Base-by-base conservation (phyloP, 2,113 vertebrate species). In the Pseudopipra pipra region DNA sequence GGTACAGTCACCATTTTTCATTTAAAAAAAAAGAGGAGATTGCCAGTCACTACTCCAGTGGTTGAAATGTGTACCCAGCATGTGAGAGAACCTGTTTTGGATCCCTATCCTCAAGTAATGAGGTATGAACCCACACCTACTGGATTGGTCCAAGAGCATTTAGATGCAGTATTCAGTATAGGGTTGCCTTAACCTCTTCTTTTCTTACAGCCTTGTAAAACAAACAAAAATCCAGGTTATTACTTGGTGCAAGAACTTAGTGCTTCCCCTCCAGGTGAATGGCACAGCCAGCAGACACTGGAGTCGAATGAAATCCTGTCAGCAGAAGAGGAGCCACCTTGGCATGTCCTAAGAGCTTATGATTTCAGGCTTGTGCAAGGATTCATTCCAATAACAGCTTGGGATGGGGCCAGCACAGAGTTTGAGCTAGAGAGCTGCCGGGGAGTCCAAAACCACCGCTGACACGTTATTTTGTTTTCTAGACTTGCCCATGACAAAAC, bases 241-340 rank as follows among this genome's bases (percentile, higher is more conserved):
- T 76, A 0, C 33, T 65, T 33, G 46, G 14, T 9, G 1, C 3
- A 7, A 62, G 73, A 87, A 20, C 8, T 31, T 56, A 2, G 23
- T 0, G 0, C 56, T 39, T 63, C 3, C 1, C 52, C 67, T 67
- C 28, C 28, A 15, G 33, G 47, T 54, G n/a, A 20, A 23, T 28
- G n/a, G 31, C 1, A 2, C 1, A 52, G 76, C 62, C 83, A 56
- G 67, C 49, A 52, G 75, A n/a, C 28, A 2, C 61, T 66, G 3
- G 8, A 71, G 46, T 62, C 22, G 27, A 37, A 43, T 67, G 12
- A 70, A 93, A 39, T 55, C 2, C 37, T 56, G 59, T 59, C 65
- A 81, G 5, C 46, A 71, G 63, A 21, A 91, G 41, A 84, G 80
- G 65, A 85, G 61, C 68, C 55, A 70, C 80, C 51, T 81, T 67